Conservation (phyloP, 2,888 invertebrate genomes). For the Agelastica alni region DNA sequence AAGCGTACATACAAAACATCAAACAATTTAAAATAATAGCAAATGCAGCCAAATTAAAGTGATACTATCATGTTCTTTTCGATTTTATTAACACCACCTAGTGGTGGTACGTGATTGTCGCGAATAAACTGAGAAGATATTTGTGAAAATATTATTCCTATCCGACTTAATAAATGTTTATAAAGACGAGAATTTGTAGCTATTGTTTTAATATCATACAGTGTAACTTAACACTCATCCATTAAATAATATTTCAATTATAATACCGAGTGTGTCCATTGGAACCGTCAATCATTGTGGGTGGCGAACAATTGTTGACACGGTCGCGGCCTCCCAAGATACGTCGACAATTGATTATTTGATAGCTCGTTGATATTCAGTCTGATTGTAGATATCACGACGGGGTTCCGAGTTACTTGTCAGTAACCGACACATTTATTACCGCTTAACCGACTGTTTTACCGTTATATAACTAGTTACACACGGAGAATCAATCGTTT, state of each 20-base stretch:
- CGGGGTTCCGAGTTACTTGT: slow-evolving; percentile 46
- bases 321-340: slow-evolving; percentile 25
- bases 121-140: no score
- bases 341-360: slow-evolving; percentile 34
- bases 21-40: no score
- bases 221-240: background rate
- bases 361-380: slow-evolving; percentile 36
- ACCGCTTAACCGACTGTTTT: slow-evolving; percentile 37
- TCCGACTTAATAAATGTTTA: no score
- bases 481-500: slow-evolving; percentile 21
- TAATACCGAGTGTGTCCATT: background rate
- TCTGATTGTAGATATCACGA: slow-evolving; percentile 44
- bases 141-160: no score
- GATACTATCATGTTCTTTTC: no score
- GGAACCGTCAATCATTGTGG: slow-evolving; percentile 7
- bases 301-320: slow-evolving; percentile 23
- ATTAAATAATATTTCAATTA: slow-evolving; percentile 1
- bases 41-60: no score
- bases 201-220: no score
- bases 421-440: slow-evolving; percentile 48
- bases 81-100: no score
- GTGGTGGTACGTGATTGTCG: no score
- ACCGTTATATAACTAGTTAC: slow-evolving; percentile 37
- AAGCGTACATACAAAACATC: no score
- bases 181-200: no score